Conservation (phyloP, 2,113 vertebrate genomes). For the Pavo muticus region DNA sequence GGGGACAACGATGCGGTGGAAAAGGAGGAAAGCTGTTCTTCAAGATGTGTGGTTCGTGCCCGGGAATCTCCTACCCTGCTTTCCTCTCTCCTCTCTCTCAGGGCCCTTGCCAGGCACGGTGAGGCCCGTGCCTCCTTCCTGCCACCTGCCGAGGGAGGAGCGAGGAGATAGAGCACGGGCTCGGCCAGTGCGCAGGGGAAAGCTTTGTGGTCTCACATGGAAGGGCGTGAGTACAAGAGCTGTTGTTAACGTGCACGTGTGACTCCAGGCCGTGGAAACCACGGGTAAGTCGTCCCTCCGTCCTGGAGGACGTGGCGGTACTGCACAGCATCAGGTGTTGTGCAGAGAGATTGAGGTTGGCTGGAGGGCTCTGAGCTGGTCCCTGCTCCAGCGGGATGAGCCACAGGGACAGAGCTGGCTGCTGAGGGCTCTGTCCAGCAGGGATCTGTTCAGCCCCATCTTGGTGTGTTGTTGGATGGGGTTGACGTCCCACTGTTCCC, state of each 20-base stretch:
- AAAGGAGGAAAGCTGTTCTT: background rate
- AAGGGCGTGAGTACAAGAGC: slow-evolving; percentile 60
- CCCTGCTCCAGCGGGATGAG: background rate
- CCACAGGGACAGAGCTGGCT: background rate
- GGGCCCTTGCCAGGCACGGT: slow-evolving; percentile 60
- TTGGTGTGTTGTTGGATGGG: background rate
- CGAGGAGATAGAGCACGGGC: slow-evolving; percentile 38
- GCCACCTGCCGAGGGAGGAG: slow-evolving; percentile 60
- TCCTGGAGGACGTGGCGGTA: background rate
- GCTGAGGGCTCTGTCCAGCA: background rate
- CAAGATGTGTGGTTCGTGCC: background rate
- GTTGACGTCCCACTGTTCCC: background rate
- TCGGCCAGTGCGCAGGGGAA: slow-evolving; percentile 11
- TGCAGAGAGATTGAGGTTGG: background rate
- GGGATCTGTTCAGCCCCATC: background rate
- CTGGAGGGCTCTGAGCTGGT: background rate
- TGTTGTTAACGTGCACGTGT: background rate
- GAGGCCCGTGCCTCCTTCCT: slow-evolving; percentile 54
- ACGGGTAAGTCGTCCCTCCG: slow-evolving; percentile 39
- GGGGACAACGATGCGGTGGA: background rate
- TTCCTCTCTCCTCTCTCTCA: slow-evolving; percentile 69
- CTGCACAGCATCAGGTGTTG: background rate
- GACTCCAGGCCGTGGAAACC: background rate
- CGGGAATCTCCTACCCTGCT: slow-evolving; percentile 60
- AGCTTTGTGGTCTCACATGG: slow-evolving; percentile 40